These are phyloP conservation scores for Oceanodroma tethys DNA, from an alignment of 2,113 vertebrate genomes.

Conservation along the genomic window DNA sequence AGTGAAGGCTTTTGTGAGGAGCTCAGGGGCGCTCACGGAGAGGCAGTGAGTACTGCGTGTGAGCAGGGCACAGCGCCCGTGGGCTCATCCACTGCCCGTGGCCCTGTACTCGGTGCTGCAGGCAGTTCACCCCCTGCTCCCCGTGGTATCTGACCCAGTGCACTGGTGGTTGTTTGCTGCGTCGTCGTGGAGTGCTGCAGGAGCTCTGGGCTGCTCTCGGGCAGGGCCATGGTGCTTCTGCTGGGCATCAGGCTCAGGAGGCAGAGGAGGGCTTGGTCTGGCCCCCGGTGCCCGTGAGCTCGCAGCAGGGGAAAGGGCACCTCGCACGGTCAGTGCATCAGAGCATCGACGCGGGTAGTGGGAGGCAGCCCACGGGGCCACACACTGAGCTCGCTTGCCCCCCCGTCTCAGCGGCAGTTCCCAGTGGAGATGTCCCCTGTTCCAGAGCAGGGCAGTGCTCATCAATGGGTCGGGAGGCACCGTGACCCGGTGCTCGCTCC, in stretches of 20 bases:
- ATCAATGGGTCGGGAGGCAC: accelerated
- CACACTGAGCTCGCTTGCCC: accelerated
- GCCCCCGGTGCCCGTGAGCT: accelerated
- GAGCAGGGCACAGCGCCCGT: accelerated
- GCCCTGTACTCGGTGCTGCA: accelerated
- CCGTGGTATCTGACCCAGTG: accelerated
- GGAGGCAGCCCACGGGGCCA: accelerated
- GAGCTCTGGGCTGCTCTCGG: background rate
- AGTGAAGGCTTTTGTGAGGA: background rate
- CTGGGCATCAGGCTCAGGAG: background rate
- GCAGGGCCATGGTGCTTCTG: background rate
- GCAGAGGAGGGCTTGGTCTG: background rate
- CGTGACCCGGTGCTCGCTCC: accelerated
- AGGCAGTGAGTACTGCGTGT: accelerated
- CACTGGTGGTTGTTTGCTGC: accelerated
- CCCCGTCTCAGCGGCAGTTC: accelerated
- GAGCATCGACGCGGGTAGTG: accelerated
- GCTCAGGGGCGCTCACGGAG: accelerated
- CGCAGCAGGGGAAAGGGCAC: background rate
- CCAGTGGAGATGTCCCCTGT: background rate
- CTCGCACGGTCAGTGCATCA: accelerated
- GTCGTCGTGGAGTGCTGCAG: accelerated
- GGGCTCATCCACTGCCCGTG: background rate
- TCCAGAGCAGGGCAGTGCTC: background rate
- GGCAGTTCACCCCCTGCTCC: no score